Base-by-base conservation (phyloP, 2,797 vertebrate species). In the Scolopax bukidnonensis region DNA sequence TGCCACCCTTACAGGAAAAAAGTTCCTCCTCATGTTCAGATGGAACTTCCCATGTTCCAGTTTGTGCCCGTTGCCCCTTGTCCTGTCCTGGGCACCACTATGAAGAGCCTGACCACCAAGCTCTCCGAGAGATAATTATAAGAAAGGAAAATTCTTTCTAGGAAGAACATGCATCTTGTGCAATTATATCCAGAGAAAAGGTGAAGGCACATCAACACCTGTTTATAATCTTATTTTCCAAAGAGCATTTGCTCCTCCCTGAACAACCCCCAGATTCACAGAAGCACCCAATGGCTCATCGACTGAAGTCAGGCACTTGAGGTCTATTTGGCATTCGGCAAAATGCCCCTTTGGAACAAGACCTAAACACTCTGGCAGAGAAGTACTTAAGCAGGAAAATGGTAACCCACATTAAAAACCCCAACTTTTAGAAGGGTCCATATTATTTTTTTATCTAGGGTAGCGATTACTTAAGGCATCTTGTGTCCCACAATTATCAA, bases 301-400 rank as follows among this genome's bases (percentile, higher is more conserved):
- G 20, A 63, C 6, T 16, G 8, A 54, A 45, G 19, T 25, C 2
- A 0, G 32, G 57, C 68, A 67, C n/a, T 14, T 1, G 0, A 5
- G 15, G 40, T 32, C 56, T 57, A 25, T 16, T 12, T 54, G 51
- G 33, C 43, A 41, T 51, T 14, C n/a, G 16, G 32, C 41, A 81
- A 71, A 90, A 92, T 5, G 15, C 10, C 68, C 27, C 14, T 10
- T 40, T 53, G 57, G 33, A 70, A 25, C 38, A 43, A 56, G 21
- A n/a, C 23, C 43, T 15, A 17, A 83, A 56, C 1, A 3, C 25
- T 20, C n/a, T 19, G 18, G 12, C 48, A 84, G 68, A 24, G 21
- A 16, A 20, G 27, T 11, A 18, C 21, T 77, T 54, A 28, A 30
- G 7, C 41, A 40, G 14, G 12, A 73, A 84, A 69, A 50, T 2